These are phyloP conservation scores for Oreonectes daqikongensis DNA, from an alignment of 2,797 vertebrate genomes.

Conservation along the genomic window DNA sequence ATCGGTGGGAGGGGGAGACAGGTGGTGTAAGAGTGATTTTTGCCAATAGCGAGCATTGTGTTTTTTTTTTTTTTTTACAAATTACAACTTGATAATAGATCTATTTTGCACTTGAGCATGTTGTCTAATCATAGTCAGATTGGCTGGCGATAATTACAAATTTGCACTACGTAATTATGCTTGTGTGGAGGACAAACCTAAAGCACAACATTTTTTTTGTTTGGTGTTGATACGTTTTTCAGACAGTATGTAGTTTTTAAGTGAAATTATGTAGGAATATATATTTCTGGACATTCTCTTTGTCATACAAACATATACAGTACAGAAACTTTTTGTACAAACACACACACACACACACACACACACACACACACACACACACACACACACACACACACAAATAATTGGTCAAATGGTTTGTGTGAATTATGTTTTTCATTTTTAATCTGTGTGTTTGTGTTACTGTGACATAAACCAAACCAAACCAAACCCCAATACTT, in stretches of 20 bases:
- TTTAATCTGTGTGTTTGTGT: neutral
- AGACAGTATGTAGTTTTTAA: constrained; percentile 57
- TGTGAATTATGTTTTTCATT: neutral
- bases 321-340: neutral
- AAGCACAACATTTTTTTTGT: constrained; percentile 64
- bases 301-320: neutral
- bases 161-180: constrained; percentile 70
- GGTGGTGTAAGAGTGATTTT: constrained; percentile 56
- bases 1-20: constrained; percentile 63
- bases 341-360: neutral
- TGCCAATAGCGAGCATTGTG: constrained; percentile 68
- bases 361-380: neutral
- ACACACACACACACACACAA: neutral
- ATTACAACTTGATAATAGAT: constrained; percentile 79
- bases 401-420: neutral
- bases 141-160: constrained; percentile 75
- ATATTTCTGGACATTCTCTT: constrained; percentile 21
- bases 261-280: constrained; percentile 40
- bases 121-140: constrained; percentile 80
- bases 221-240: constrained; percentile 8
- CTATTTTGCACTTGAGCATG: constrained; percentile 81
- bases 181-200: constrained; percentile 61
- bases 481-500: neutral
- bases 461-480: no score
- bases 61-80: constrained; percentile 66